These are phyloP conservation scores for Fistularia commersonii DNA, from an alignment of 2,797 vertebrate species.

Conservation along the genomic window DNA sequence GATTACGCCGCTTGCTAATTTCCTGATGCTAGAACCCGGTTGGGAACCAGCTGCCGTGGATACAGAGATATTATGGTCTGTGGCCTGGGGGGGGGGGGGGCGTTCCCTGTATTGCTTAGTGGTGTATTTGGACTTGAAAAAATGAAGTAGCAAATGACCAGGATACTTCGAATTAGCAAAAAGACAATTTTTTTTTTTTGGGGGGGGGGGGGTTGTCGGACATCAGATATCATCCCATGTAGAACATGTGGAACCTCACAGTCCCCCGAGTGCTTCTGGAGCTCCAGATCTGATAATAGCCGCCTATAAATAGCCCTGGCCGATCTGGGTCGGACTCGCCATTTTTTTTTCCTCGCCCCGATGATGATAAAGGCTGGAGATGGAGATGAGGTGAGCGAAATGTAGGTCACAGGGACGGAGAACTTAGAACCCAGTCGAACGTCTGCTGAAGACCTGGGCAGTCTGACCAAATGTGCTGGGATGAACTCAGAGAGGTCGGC, in stretches of 20 bases:
- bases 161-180: too few relatives aligned
- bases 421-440: too few relatives aligned
- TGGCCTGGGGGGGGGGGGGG: too few relatives aligned
- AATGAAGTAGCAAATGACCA: too few relatives aligned
- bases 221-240: conserved; percentile 2
- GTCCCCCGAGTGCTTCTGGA: conserved; percentile 57
- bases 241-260: conserved; percentile 9
- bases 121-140: too few relatives aligned
- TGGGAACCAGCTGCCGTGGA: not conserved
- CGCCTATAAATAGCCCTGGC: conserved; percentile 72
- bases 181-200: too few relatives aligned
- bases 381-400: too few relatives aligned
- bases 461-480: too few relatives aligned
- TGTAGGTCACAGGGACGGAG: conserved; percentile 49
- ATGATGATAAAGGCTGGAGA: conserved; percentile 33
- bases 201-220: too few relatives aligned
- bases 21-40: conserved; percentile 26
- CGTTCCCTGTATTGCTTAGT: too few relatives aligned
- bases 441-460: too few relatives aligned
- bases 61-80: not conserved
- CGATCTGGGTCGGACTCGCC: conserved; percentile 74
- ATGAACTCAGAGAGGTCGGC: too few relatives aligned
- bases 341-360: conserved; percentile 32
- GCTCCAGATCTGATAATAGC: conserved; percentile 59
- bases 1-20: conserved; percentile 50